Evolutionary conservation across 2,888 invertebrate genomes (phyloP).

Genomic region (Thecophora atra): DNA sequence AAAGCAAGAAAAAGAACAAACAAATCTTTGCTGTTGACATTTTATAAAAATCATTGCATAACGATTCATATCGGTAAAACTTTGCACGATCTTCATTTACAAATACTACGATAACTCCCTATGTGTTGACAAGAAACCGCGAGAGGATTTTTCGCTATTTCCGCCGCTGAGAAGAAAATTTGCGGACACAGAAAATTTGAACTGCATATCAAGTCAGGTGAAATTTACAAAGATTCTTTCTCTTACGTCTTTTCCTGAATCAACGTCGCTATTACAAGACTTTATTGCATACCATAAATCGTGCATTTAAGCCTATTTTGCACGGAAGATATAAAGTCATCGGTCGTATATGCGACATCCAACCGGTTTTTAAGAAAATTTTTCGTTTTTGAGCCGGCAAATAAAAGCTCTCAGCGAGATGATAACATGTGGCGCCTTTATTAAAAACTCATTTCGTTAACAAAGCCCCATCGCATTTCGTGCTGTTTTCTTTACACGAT

Average conservation of each 20-base stretch:
- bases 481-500: neutral
- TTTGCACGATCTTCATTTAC: too few relatives aligned
- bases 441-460: slow-evolving; percentile 34
- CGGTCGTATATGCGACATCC: neutral
- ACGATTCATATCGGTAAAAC: too few relatives aligned
- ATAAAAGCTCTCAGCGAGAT: slow-evolving; percentile 10
- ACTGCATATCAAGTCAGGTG: too few relatives aligned
- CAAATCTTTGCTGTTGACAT: too few relatives aligned
- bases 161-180: too few relatives aligned
- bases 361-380: neutral
- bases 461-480: neutral
- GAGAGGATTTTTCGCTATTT: too few relatives aligned
- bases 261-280: neutral
- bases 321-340: neutral
- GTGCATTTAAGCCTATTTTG: neutral
- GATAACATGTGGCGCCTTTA: slow-evolving; percentile 37
- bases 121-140: too few relatives aligned
- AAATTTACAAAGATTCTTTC: too few relatives aligned
- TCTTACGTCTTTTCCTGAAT: neutral
- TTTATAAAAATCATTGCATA: too few relatives aligned
- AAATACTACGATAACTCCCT: too few relatives aligned
- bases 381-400: neutral
- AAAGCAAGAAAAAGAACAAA: too few relatives aligned
- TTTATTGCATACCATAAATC: slow-evolving; percentile 28
- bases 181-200: too few relatives aligned